These are phyloP conservation scores for Heterodera schachtii DNA, from an alignment of 1,140 invertebrate species.

Conservation along the genomic window DNA sequence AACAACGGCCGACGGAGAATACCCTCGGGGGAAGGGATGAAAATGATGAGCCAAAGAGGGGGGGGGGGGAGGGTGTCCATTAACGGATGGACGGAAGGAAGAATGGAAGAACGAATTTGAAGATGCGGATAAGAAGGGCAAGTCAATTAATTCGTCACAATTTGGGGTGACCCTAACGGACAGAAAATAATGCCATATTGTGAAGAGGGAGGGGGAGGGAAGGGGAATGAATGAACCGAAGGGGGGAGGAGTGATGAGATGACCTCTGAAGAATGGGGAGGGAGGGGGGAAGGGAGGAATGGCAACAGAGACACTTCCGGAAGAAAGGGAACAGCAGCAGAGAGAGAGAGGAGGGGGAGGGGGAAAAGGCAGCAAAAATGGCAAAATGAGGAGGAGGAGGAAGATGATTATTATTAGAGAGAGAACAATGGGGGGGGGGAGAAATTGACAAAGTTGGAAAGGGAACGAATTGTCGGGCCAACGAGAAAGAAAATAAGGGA, in stretches of 20 bases:
- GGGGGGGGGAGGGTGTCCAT: constrained; percentile 16
- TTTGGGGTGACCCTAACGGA: neutral
- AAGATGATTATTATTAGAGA: neutral
- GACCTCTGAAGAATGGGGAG: neutral
- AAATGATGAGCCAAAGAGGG: neutral
- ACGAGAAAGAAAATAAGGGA: neutral
- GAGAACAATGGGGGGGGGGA: no score
- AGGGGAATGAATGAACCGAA: neutral
- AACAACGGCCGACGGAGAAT: neutral
- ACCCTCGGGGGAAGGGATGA: neutral
- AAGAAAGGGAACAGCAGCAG: no score
- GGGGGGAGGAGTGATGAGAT: neutral
- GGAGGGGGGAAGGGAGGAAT: neutral
- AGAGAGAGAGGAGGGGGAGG: neutral
- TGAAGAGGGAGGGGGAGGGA: neutral
- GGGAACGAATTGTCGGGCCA: neutral
- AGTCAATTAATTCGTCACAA: constrained; percentile 19
- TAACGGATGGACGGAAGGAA: neutral
- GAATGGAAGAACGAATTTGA: neutral
- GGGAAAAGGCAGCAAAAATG: no score
- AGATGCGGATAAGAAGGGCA: neutral
- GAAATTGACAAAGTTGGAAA: neutral
- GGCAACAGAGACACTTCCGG: neutral
- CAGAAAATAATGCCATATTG: neutral
- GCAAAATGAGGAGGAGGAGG: no score